Base-by-base conservation (phyloP, 2,888 invertebrate species). In the Petrophora chlorosata region DNA sequence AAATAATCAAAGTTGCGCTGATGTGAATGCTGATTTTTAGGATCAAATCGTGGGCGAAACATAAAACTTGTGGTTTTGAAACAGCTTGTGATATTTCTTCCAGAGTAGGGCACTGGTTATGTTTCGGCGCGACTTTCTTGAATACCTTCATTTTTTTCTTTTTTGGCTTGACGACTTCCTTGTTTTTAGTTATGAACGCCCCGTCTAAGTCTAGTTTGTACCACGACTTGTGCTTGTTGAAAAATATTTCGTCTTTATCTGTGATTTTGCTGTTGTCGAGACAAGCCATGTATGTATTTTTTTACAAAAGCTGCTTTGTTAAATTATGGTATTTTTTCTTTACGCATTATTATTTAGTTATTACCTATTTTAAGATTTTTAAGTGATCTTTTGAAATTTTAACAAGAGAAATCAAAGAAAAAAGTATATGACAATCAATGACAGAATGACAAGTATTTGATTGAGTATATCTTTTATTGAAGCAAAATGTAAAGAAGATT, bases 171-270 rank as follows among this genome's bases (percentile, higher is more conserved):
- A 7, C 10, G 0, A 25, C 39, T 1, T 22, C 5, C 4, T 44
- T 39, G 3, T 33, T 19, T 61, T 60, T 70, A 0, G 77, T 75
- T 0, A 73, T 76, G 4, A 34, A 74, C 0, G 51, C 64, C 0
- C 72, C 74, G 0, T 75, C 75, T 0, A 76, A 29, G 10, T 77
- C 77, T 1, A 76, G 2, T 46, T 74, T 73, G 41, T 77, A 77
- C 77, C 77, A 77, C 0, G 77, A 77, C 22, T 76, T 76, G 42
- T 77, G 61, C 35, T 72, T 74, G 8, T 76, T 73, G 25, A 62
- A 70, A 29, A 9, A 17, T 12, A 2, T 10, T 10, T 10, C n/a
- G 7, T 23, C 8, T 32, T 16, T 15, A 9, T 9, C 5, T 25
- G 3, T 5, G 8, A 17, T 10, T 9, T 3, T 14, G 25, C n/a